Base-by-base conservation (phyloP, 2,888 invertebrate genomes). In the Dryobotodes eremita region DNA sequence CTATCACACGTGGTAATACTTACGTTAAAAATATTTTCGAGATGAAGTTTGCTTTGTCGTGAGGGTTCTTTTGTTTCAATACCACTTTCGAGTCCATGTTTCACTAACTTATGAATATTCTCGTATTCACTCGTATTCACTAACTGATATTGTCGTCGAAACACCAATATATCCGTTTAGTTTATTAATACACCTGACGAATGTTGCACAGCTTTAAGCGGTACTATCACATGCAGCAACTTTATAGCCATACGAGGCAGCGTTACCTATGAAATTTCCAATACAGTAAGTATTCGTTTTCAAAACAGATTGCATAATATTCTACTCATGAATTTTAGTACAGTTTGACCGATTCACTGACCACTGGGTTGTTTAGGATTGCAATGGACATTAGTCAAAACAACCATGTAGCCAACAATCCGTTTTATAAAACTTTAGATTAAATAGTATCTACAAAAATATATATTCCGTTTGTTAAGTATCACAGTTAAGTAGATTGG, bases 21-120 rank as follows among this genome's bases (percentile, higher is more conserved):
- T 93, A 98, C 98, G 97, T 97, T 91, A 98, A 97, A 90, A 98
- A 95, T 85, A 97, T 92, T 94, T 97, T 97, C 17, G 97, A 97
- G 42, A 98, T 79, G 68, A 97, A 90, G 92, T 97, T 98, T 0
- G 98, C 97, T 74, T 94, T 95, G 59, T 96, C 95, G 88, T 97
- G 96, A 0, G 98, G 98, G 93, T 97, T 98, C 76, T 97, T 97
- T 88, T 97, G 97, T 77, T 97, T 96, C 84, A 97, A 95, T 89
- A 97, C 97, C 84, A 97, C 97, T 91, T 97, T 97, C 71, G 97
- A 97, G 91, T 98, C 98, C 98, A 98, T 98, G 23, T 79, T 90
- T 92, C 73, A 84, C 71, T 79, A 61, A 68, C 53, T 74, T 61
- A 61, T 66, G 69, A 75, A n/a, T n/a, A n/a, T n/a, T n/a, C n/a